A percentile compares a stretch with the other conserved stretches of the same genome.
Evolutionary conservation across 2,888 invertebrate genomes (phyloP).

Genomic region (Ceramica pisi): DNA sequence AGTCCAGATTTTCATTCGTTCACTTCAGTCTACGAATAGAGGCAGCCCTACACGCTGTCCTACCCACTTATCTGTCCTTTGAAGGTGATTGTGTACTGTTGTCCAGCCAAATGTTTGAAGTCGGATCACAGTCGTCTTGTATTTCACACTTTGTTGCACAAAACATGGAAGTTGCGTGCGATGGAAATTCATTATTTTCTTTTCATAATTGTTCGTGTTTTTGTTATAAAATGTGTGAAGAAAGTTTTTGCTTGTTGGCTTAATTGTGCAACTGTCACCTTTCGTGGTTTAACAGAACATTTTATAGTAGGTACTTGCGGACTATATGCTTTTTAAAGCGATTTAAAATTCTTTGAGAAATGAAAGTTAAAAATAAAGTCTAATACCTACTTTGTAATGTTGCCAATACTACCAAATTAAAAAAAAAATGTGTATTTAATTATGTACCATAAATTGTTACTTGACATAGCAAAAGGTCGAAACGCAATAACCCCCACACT

Average conservation of each 20-base stretch:
- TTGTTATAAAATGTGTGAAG: background rate
- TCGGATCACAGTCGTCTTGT: constrained; percentile 33
- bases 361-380: background rate
- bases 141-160: constrained; percentile 46
- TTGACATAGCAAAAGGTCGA: background rate
- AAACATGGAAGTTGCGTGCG: constrained; percentile 44
- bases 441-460: background rate
- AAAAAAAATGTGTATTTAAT: too few relatives aligned
- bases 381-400: background rate
- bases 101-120: constrained; percentile 38
- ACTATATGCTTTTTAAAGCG: background rate
- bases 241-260: constrained; percentile 13
- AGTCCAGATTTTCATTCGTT: background rate
- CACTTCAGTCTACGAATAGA: background rate
- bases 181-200: constrained; percentile 28
- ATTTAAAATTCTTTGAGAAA: background rate
- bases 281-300: constrained; percentile 7
- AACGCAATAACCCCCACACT: too few relatives aligned
- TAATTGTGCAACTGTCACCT: background rate
- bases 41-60: constrained; percentile 53
- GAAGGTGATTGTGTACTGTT: constrained; percentile 62
- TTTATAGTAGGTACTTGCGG: background rate
- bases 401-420: too few relatives aligned
- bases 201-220: constrained; percentile 33
- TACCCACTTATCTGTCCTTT: constrained; percentile 65